phyloP scores from a whole-genome alignment of 2,113 vertebrate genomes.

The Leptodactylus fuscus region DNA sequence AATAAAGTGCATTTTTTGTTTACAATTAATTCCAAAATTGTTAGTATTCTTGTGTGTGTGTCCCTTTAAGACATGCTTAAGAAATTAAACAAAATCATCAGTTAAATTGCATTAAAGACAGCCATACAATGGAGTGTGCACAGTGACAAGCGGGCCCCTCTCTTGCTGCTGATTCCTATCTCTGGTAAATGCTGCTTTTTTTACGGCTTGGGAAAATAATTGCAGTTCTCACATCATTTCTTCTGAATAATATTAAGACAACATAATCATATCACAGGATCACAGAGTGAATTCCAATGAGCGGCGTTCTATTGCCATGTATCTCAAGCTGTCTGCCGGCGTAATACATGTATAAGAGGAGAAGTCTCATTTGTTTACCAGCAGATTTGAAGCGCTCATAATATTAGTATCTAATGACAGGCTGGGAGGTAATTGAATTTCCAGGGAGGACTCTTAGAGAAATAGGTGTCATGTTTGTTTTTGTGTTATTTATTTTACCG shows the following conservation, averaged over 20 bases:
- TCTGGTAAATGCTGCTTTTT: not conserved
- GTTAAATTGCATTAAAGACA: not conserved
- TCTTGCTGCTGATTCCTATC: not conserved
- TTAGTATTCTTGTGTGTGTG: too few species aligned
- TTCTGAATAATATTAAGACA: conserved; percentile 50
- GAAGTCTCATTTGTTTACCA: conserved; percentile 17
- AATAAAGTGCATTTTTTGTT: not conserved
- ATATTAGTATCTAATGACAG: conserved; percentile 25
- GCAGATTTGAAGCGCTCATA: conserved; percentile 17
- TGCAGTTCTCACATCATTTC: conserved; percentile 35
- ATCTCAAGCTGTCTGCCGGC: conserved; percentile 22
- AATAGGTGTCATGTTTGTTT: conserved; percentile 47
- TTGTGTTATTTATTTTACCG: conserved; percentile 3
- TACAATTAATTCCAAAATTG: too few species aligned
- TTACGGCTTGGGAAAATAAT: conserved; percentile 4
- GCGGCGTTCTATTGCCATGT: not conserved
- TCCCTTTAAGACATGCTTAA: not conserved
- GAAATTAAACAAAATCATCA: not conserved
- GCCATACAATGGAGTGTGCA: not conserved
- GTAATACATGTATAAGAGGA: not conserved
- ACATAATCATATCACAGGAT: conserved; percentile 47
- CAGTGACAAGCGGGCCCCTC: not conserved
- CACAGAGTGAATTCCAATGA: conserved; percentile 41
- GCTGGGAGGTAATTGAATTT: conserved; percentile 15
- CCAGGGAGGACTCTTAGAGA: conserved; percentile 2